phyloP scores from a whole-genome alignment of 2,113 vertebrate genomes.

The Tauraco erythrolophus region DNA sequence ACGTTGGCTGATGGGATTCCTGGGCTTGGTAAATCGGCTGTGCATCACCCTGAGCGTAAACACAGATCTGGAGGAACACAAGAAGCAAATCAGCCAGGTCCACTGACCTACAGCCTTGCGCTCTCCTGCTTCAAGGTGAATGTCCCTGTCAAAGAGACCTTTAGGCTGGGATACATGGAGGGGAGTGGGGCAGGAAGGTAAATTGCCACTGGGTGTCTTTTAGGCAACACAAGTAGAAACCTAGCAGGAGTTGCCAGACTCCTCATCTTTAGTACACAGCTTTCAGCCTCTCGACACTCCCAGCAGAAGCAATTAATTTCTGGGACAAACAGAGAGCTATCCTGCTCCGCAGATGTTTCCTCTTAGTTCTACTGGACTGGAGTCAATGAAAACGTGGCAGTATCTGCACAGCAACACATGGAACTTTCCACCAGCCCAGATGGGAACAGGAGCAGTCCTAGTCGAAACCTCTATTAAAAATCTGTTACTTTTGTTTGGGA shows the following conservation, averaged over 20 bases:
- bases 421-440: conserved; percentile 65
- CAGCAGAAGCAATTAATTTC: conserved; percentile 62
- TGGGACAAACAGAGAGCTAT: conserved; percentile 61
- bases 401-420: conserved; percentile 56
- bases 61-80: not conserved
- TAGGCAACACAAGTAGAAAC: not conserved
- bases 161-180: not conserved
- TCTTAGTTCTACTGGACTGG: conserved; percentile 55
- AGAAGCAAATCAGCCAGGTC: not conserved
- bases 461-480: conserved; percentile 3
- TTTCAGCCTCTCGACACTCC: not conserved
- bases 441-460: conserved; percentile 6
- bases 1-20: rapidly evolving
- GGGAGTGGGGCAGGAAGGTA: not conserved
- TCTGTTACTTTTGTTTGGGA: conserved; percentile 21
- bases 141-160: not conserved
- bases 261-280: not conserved
- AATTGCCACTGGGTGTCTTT: not conserved
- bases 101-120: not conserved
- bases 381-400: conserved; percentile 81
- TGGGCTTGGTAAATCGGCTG: not conserved
- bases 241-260: not conserved
- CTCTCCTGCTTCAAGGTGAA: not conserved
- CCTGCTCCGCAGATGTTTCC: conserved; percentile 77
- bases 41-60: not conserved